phyloP scores from a whole-genome alignment of 1,140 invertebrate species.

The Wasmannia auropunctata region DNA sequence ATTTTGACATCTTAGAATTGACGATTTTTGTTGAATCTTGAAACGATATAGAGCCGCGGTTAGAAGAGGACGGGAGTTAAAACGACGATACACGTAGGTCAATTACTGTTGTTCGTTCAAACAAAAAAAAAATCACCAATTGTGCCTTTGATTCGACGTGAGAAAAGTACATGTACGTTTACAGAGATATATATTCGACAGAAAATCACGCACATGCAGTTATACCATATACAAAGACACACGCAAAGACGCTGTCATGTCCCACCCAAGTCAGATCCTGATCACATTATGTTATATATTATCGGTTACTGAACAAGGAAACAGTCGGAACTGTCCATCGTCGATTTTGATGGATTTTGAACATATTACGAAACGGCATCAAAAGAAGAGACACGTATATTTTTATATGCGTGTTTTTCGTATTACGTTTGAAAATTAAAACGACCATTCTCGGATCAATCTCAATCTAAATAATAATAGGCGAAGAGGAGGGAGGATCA shows the following conservation, averaged over 20 bases:
- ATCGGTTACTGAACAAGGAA: constrained; percentile 69
- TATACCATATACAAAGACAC: not conserved
- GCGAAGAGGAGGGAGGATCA: not conserved
- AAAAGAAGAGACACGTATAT: not conserved
- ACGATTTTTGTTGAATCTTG: constrained; percentile 23
- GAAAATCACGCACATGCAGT: constrained; percentile 7
- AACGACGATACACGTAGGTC: constrained; percentile 46
- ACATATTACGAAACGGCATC: not conserved
- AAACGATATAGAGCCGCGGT: not conserved
- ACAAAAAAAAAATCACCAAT: constrained; percentile 66
- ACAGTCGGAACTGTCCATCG: not conserved
- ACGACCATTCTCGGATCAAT: not conserved
- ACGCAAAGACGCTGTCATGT: not conserved
- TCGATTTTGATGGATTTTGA: not conserved
- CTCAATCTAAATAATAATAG: not conserved
- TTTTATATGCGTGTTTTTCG: not conserved
- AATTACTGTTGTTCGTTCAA: constrained; percentile 63
- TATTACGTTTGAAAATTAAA: too few relatives aligned
- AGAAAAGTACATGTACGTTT: constrained; percentile 35
- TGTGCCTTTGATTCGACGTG: constrained; percentile 73
- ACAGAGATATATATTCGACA: constrained; percentile 32
- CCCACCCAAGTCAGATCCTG: constrained; percentile 18
- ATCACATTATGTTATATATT: constrained; percentile 73
- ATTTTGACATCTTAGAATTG: constrained; percentile 28
- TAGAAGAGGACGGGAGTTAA: constrained; percentile 11